phyloP scores from a whole-genome alignment of 2,888 invertebrate species.

The Tipula unca region DNA sequence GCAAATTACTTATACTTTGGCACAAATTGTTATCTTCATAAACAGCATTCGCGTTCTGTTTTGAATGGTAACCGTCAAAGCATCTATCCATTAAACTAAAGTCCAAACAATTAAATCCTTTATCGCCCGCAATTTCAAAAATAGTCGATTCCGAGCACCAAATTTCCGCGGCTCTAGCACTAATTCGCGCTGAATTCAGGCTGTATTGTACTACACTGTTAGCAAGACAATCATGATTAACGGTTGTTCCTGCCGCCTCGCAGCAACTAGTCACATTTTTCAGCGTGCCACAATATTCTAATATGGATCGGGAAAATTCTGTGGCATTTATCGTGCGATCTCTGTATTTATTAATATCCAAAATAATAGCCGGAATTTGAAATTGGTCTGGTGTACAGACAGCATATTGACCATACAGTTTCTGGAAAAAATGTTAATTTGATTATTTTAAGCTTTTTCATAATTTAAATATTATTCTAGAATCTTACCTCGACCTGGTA shows the following conservation, averaged over 20 bases:
- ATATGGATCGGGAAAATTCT: background rate
- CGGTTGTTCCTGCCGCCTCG: background rate
- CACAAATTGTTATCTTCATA: too few species aligned
- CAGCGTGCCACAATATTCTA: background rate
- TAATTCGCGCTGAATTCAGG: background rate
- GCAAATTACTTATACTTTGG: too few species aligned
- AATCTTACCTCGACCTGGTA: too few species aligned
- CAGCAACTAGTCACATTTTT: background rate
- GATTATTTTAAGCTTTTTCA: background rate
- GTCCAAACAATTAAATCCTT: background rate
- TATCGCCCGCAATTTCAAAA: background rate
- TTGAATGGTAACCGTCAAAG: too few species aligned
- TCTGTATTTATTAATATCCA: background rate
- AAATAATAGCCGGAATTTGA: background rate
- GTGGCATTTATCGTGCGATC: background rate
- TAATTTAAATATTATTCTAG: too few species aligned
- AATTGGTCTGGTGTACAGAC: background rate
- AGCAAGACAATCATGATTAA: background rate
- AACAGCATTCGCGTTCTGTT: too few species aligned
- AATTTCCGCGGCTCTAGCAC: background rate
- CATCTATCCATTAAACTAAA: too few species aligned
- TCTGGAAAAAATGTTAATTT: background rate
- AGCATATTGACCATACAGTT: background rate
- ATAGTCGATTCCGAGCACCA: background rate
- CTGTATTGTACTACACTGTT: background rate